Evolutionary conservation across 2,797 vertebrate genomes (phyloP).

Genomic region (Psittacula echo): DNA sequence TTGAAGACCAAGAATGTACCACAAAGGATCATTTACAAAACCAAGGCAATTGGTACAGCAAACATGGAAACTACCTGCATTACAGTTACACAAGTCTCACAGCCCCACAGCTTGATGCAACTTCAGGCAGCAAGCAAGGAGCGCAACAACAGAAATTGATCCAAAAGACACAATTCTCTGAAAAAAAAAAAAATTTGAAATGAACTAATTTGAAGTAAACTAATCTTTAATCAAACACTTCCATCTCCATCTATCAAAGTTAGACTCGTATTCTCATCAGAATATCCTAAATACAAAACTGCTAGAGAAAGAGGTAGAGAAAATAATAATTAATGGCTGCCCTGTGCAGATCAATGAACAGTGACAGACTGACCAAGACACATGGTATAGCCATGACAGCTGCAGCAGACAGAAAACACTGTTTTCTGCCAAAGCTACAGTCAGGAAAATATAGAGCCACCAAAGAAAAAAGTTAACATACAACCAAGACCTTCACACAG

Average conservation of each 20-base stretch:
- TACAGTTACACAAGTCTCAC: not conserved
- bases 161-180: not conserved
- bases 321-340: not conserved
- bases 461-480: not conserved
- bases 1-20: not conserved
- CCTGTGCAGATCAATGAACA: not conserved
- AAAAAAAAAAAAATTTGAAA: not conserved
- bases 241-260: not conserved
- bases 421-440: not conserved
- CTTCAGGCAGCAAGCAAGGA: not conserved
- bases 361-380: not conserved
- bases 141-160: not conserved
- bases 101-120: not conserved
- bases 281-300: not conserved
- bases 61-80: not conserved
- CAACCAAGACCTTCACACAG: not conserved
- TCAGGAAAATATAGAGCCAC: not conserved
- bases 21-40: not conserved
- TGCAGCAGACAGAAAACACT: not conserved
- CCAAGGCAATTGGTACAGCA: not conserved
- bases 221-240: not conserved
- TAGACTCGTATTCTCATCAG: not conserved
- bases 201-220: not conserved
- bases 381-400: accelerated
- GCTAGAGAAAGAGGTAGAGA: not conserved